Conservation (phyloP, 2,797 vertebrate species). For the Xiphophorus birchmanni region DNA sequence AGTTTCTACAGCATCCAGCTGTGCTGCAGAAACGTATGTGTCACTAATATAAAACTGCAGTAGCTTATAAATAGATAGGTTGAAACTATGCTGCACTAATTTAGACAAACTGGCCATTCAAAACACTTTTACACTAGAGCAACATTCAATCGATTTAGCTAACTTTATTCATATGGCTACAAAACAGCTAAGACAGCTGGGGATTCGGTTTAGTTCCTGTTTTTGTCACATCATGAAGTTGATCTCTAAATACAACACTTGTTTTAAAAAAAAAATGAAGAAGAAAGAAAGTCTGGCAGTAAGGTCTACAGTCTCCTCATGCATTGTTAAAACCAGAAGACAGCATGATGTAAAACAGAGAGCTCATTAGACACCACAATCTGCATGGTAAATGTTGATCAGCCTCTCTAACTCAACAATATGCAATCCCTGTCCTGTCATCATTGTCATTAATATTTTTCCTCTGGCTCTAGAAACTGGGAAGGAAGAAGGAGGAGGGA, state of each 20-base stretch:
- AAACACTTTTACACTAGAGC: background rate
- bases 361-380: constrained; percentile 40
- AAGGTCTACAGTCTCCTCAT: background rate
- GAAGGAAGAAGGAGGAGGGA: background rate
- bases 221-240: too few relatives aligned
- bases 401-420: constrained; percentile 43
- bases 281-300: background rate
- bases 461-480: constrained; percentile 32
- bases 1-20: background rate
- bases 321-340: constrained; percentile 19
- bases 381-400: constrained; percentile 44
- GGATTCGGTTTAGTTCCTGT: background rate
- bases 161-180: background rate
- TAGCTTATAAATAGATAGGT: background rate
- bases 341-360: constrained; percentile 52
- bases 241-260: too few relatives aligned
- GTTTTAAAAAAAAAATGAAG: background rate
- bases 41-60: background rate
- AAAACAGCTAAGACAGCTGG: background rate
- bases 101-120: background rate
- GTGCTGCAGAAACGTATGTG: background rate
- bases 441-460: constrained; percentile 61
- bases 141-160: background rate
- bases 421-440: constrained; percentile 43
- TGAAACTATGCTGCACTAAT: background rate